Conservation (phyloP, 2,797 vertebrate species). For the Galago senegalensis region DNA sequence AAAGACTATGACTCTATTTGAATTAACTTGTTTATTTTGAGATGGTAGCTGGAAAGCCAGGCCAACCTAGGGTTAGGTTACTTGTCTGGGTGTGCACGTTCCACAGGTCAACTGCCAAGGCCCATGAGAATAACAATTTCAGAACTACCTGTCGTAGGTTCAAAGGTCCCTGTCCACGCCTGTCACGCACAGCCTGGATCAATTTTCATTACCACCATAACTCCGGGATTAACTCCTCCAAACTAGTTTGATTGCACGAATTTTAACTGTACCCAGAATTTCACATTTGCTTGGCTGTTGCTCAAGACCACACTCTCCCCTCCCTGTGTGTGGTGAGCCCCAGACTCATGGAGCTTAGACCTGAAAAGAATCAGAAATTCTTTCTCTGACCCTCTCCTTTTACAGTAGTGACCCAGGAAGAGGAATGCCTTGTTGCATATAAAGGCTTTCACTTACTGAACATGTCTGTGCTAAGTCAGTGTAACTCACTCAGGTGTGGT, state of each 20-base stretch:
- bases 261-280: conserved; percentile 14
- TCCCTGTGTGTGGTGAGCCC: not conserved
- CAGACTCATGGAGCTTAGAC: not conserved
- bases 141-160: not conserved
- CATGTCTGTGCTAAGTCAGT: not conserved
- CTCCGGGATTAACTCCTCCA: not conserved
- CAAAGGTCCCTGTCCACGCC: not conserved
- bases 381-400: not conserved
- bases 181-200: not conserved
- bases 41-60: not conserved
- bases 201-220: not conserved
- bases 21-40: not conserved
- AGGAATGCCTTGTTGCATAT: not conserved
- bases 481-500: conserved; percentile 63
- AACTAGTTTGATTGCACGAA: not conserved
- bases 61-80: not conserved
- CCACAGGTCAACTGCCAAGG: not conserved
- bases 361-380: not conserved
- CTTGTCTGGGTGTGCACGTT: not conserved
- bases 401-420: not conserved
- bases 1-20: not conserved
- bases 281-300: not conserved
- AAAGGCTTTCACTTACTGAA: not conserved
- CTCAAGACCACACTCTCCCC: not conserved
- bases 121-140: not conserved